These are phyloP conservation scores for Empis stercorea DNA, from an alignment of 2,888 invertebrate genomes.

Conservation along the genomic window DNA sequence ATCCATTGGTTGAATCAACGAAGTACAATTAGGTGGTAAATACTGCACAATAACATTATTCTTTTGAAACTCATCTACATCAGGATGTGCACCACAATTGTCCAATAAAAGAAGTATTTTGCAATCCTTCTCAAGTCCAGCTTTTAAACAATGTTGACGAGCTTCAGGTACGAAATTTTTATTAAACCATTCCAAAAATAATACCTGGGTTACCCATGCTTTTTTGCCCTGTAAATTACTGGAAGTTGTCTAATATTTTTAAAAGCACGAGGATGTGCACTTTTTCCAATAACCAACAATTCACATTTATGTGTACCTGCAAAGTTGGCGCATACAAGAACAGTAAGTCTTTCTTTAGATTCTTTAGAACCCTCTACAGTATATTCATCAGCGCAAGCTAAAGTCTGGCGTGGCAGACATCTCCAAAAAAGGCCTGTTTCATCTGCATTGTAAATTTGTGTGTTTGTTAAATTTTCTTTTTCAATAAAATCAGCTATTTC, in stretches of 20 bases:
- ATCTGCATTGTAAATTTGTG: conserved; percentile 7
- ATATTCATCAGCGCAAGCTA: conserved; percentile 5
- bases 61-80: conserved; percentile 3
- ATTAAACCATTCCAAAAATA: conserved; percentile 8
- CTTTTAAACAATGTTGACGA: neutral
- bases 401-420: conserved; percentile 2
- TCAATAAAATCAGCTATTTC: no score
- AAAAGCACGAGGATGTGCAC: conserved; percentile 6
- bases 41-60: conserved; percentile 5
- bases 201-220: conserved; percentile 5
- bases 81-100: conserved; percentile 6
- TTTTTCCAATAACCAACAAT: conserved; percentile 7
- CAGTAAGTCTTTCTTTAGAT: conserved; percentile 6
- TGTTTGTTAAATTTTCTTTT: no score
- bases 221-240: conserved; percentile 8
- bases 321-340: conserved; percentile 5
- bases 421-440: conserved; percentile 8
- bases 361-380: conserved; percentile 8
- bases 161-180: conserved; percentile 5
- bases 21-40: neutral
- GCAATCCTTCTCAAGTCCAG: neutral
- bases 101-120: conserved; percentile 6
- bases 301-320: conserved; percentile 6
- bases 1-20: conserved; percentile 1
- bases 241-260: conserved; percentile 7